phyloP scores from a whole-genome alignment of 2,797 vertebrate species.

The Sebastes cheni region DNA sequence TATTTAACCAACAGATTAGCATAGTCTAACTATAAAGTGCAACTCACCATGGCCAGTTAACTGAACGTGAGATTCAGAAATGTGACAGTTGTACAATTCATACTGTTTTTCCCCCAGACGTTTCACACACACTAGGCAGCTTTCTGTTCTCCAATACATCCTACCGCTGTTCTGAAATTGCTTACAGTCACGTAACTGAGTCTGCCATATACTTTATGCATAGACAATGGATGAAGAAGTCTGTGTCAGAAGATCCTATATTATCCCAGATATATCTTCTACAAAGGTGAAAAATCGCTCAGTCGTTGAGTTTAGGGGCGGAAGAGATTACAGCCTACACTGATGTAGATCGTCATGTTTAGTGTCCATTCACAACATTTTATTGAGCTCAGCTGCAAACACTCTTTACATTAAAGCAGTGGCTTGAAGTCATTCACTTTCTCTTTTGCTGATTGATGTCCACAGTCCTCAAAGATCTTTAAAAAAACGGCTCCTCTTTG shows the following conservation, averaged over 20 bases:
- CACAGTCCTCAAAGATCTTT: constrained; percentile 39
- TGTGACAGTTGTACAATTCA: constrained; percentile 34
- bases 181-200: constrained; percentile 30
- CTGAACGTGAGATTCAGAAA: constrained; percentile 48
- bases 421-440: constrained; percentile 20
- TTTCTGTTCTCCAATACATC: constrained; percentile 9
- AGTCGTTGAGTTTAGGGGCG: constrained; percentile 49
- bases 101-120: constrained; percentile 21
- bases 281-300: constrained; percentile 70
- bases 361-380: constrained; percentile 34
- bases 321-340: constrained; percentile 63
- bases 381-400: constrained; percentile 17
- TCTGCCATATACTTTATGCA: constrained; percentile 62
- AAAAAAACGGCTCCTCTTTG: constrained; percentile 78
- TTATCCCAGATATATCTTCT: constrained; percentile 62
- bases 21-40: constrained; percentile 75
- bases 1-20: constrained; percentile 61
- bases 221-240: constrained; percentile 68
- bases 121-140: neutral
- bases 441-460: constrained; percentile 27
- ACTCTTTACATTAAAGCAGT: constrained; percentile 17
- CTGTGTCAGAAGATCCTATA: constrained; percentile 62
- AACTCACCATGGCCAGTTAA: constrained; percentile 61
- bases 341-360: constrained; percentile 39
- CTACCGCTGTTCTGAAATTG: constrained; percentile 29